A percentile compares a stretch with the other conserved stretches of the same genome.
Conservation (phyloP, 2,888 invertebrate genomes). For the Tiliacea aurago region DNA sequence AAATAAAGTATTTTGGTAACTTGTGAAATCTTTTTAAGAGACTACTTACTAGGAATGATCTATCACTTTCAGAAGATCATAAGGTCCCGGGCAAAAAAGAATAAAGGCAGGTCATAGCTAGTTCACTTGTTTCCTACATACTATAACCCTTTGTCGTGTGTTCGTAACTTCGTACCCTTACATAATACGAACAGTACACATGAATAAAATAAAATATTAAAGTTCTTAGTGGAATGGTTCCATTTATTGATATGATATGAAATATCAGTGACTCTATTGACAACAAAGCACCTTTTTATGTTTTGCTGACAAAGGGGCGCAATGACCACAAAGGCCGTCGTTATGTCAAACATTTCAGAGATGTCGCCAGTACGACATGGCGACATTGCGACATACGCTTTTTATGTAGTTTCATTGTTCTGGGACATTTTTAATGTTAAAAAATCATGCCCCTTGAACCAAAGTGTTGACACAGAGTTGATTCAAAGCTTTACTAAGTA, state of each 20-base stretch:
- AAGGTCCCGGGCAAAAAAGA: too few species aligned
- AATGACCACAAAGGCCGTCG: conserved; percentile 53
- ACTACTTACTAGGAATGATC: neutral
- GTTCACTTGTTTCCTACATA: neutral
- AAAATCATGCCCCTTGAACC: neutral
- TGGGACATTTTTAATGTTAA: neutral
- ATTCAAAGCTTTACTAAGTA: neutral
- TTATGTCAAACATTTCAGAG: conserved; percentile 38
- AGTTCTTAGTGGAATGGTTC: neutral
- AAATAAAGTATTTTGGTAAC: neutral
- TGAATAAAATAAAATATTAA: neutral
- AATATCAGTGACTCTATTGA: conserved; percentile 40
- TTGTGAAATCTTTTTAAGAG: neutral
- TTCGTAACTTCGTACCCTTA: neutral
- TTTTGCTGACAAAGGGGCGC: conserved; percentile 26
- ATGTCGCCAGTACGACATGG: conserved; percentile 19
- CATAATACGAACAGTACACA: neutral
- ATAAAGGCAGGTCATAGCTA: neutral
- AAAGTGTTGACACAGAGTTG: neutral
- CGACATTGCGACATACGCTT: conserved; percentile 9
- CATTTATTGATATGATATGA: conserved; percentile 19
- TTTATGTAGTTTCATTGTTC: conserved; percentile 17
- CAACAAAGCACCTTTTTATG: conserved; percentile 50
- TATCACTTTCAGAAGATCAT: neutral
- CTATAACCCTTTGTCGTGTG: neutral